Evolutionary conservation across 1,140 invertebrate genomes (phyloP).

Genomic region (Drosophila punjabiensis): DNA sequence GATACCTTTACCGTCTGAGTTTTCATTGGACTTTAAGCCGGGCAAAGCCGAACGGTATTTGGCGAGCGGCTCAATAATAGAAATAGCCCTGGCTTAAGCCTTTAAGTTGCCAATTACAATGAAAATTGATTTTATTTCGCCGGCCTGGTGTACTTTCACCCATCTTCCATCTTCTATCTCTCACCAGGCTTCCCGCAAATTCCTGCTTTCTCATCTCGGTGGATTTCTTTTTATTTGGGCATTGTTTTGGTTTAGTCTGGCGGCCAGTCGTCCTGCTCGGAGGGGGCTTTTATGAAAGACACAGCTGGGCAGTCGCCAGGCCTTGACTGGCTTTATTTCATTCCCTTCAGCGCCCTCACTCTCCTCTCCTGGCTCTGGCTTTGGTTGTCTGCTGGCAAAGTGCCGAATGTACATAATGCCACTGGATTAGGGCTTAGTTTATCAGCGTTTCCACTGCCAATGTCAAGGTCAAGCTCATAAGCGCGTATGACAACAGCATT

Average conservation of each 20-base stretch:
- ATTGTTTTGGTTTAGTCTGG: conserved; percentile 50
- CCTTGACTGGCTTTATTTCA: conserved; percentile 9
- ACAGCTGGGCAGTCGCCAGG: conserved; percentile 27
- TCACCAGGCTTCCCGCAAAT: neutral
- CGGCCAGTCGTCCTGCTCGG: conserved; percentile 6
- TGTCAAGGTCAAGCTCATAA: conserved; percentile 82
- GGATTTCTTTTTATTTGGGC: conserved; percentile 21
- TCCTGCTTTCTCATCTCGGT: conserved; percentile 13
- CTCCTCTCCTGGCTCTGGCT: no score
- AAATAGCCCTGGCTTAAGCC: conserved; percentile 61
- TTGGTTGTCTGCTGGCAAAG: conserved; percentile 50
- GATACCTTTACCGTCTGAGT: neutral
- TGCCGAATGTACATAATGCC: conserved; percentile 80
- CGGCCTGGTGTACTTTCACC: conserved; percentile 7
- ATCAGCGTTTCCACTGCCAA: conserved; percentile 78
- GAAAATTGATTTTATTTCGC: conserved; percentile 82
- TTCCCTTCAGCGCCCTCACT: neutral
- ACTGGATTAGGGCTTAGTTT: conserved; percentile 81
- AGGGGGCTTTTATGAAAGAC: conserved; percentile 49
- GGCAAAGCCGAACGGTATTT: conserved; percentile 19
- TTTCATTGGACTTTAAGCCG: conserved; percentile 4
- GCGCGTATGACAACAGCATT: conserved; percentile 74
- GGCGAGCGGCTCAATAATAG: conserved; percentile 66
- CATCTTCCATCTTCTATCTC: neutral
- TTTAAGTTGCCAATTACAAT: conserved; percentile 82